phyloP scores from a whole-genome alignment of 2,888 invertebrate genomes.

The Cerastoderma edule region DNA sequence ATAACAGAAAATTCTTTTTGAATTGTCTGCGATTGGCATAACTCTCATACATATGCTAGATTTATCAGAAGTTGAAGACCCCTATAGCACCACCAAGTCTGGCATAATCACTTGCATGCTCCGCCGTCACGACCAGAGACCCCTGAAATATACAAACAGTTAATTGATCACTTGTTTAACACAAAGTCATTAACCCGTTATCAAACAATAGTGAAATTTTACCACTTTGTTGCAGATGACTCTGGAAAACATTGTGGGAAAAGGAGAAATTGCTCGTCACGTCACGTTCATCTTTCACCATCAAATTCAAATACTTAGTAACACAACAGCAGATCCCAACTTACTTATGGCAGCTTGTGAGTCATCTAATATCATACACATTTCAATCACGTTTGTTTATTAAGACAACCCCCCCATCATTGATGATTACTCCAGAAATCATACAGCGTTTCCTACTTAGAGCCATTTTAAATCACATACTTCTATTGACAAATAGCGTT shows the following conservation, averaged over 20 bases:
- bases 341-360: too few species aligned
- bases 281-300: too few species aligned
- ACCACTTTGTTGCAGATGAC: not conserved
- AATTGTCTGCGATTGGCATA: too few species aligned
- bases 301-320: too few species aligned
- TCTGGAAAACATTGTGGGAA: not conserved
- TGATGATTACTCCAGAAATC: not conserved
- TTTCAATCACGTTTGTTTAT: too few species aligned
- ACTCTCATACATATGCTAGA: too few species aligned
- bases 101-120: slow-evolving; percentile 47
- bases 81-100: slow-evolving; percentile 51
- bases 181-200: not conserved
- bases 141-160: slow-evolving; percentile 31
- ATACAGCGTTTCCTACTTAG: not conserved
- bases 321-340: too few species aligned
- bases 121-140: slow-evolving; percentile 54
- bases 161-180: not conserved
- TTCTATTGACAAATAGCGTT: not conserved
- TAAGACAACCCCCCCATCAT: not conserved
- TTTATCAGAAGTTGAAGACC: slow-evolving; percentile 47
- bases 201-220: not conserved
- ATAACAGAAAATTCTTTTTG: too few species aligned
- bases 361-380: too few species aligned
- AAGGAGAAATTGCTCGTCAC: not conserved
- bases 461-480: not conserved